Evolutionary conservation across 2,888 invertebrate species (phyloP), one percentile per base, ranked within the genome.

Genomic region (Drosophila sordidapex): DNA sequence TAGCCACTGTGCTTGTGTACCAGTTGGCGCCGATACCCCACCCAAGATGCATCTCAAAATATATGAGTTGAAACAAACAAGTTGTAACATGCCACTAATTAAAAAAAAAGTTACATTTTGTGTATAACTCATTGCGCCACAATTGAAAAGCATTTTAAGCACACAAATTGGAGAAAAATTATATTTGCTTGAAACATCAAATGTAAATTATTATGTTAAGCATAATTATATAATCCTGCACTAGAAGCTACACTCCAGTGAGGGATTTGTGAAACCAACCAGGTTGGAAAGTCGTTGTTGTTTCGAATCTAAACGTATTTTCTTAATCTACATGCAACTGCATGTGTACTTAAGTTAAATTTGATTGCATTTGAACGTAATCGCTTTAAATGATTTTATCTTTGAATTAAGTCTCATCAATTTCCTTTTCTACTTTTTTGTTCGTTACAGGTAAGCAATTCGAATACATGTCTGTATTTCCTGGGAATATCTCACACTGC

Each of bases 361-460:
- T 27, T 56, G 8, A 15, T 29, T 52, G 8, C 21, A 21, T 15
- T 31, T 31, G 29, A 40, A 21, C 21, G 15, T 10, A 31, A 57
- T 57, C 6, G 10, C 10, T 15, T 57, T 43, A 21, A 43, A 57
- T 40, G 15, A 40, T 18, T 33, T 27, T 56, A 15, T n/a, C 2
- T 48, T 25, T 57, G 8, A 31, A 56, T 25, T 31, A 25, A 35
- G n/a, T 31, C 48, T 56, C 8, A 65, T 33, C 18, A 40, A 31
- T 36, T 21, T 58, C 29, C 5, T 27, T 57, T n/a, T 40, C n/a
- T 36, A 6, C 2, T 53, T 2, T 53, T 58, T 4, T 53, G 0
- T 1, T 71, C 21, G 7, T 79, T 77, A 8, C 70, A 79, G 79
- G 79, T 79, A 74, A 81, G 64, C 59, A 46, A 6, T 35, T 31